Conservation (phyloP, 1,140 invertebrate genomes). For the Halyomorpha halys region DNA sequence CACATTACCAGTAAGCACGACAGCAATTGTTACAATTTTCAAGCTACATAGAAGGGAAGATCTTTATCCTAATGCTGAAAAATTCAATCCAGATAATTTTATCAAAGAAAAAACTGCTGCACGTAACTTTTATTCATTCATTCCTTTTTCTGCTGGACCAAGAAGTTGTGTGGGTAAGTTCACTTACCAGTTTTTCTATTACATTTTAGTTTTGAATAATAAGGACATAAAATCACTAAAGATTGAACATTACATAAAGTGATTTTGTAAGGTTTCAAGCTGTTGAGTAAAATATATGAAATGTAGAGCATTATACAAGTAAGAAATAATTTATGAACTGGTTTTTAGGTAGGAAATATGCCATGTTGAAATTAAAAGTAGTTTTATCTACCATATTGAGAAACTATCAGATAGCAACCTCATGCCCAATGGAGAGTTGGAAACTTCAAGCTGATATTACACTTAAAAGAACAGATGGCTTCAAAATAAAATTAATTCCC, state of each 20-base stretch:
- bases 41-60: constrained; percentile 57
- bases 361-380: constrained; percentile 74
- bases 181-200: no score
- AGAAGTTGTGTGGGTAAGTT: constrained; percentile 67
- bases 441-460: constrained; percentile 70
- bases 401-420: constrained; percentile 60
- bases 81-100: constrained; percentile 78
- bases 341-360: constrained; percentile 67
- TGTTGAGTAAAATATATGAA: no score
- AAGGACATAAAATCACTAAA: no score
- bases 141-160: constrained; percentile 78
- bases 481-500: constrained; percentile 48
- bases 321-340: not conserved
- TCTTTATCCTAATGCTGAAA: constrained; percentile 63
- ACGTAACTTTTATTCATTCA: constrained; percentile 71
- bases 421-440: constrained; percentile 57
- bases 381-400: constrained; percentile 74
- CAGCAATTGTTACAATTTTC: constrained; percentile 51
- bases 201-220: no score
- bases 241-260: no score
- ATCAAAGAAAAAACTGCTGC: constrained; percentile 59
- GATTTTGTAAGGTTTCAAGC: no score
- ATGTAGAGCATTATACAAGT: no score
- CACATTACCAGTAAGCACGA: constrained; percentile 51
- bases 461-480: constrained; percentile 67